These are phyloP conservation scores for Phanerotoma sp. DNA, from an alignment of 2,888 invertebrate species.

Conservation along the genomic window DNA sequence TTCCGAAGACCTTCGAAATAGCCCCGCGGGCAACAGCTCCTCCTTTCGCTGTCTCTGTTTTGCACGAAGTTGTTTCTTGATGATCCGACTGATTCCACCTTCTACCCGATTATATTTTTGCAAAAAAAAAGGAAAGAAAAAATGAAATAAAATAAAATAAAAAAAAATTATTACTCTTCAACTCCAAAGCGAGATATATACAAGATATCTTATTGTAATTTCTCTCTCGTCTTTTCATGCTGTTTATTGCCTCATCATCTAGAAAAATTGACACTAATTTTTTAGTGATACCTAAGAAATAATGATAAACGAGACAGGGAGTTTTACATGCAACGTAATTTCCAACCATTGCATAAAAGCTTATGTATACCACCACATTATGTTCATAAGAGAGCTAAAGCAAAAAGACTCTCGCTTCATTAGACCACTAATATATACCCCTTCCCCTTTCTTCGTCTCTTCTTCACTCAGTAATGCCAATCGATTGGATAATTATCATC, in stretches of 20 bases:
- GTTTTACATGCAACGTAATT: slow-evolving; percentile 21
- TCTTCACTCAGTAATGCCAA: slow-evolving; percentile 1
- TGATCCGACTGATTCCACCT: not conserved
- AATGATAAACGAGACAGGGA: slow-evolving; percentile 11
- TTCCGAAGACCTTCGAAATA: slow-evolving; percentile 37
- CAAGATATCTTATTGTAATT: not conserved
- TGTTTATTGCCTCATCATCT: slow-evolving; percentile 5
- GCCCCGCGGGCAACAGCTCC: slow-evolving; percentile 33
- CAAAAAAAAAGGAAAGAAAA: not conserved
- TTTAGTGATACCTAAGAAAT: slow-evolving; percentile 11
- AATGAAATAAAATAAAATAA: not conserved
- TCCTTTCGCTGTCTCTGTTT: slow-evolving; percentile 18
- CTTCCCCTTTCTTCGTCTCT: not conserved
- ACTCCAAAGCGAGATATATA: not conserved
- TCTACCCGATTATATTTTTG: not conserved
- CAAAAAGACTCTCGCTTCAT: slow-evolving; percentile 12
- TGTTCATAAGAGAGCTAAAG: slow-evolving; percentile 6
- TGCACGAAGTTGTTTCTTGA: slow-evolving; percentile 5
- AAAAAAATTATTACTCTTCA: not conserved
- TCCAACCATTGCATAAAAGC: slow-evolving; percentile 20
- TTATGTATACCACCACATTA: slow-evolving; percentile 17
- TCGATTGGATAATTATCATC: slow-evolving; percentile 26
- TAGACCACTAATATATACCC: not conserved
- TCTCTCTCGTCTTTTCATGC: not conserved
- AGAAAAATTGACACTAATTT: slow-evolving; percentile 2